Evolutionary conservation across 2,888 invertebrate species (phyloP), one percentile per base, ranked within the genome.

Genomic region (Pherbina coryleti): DNA sequence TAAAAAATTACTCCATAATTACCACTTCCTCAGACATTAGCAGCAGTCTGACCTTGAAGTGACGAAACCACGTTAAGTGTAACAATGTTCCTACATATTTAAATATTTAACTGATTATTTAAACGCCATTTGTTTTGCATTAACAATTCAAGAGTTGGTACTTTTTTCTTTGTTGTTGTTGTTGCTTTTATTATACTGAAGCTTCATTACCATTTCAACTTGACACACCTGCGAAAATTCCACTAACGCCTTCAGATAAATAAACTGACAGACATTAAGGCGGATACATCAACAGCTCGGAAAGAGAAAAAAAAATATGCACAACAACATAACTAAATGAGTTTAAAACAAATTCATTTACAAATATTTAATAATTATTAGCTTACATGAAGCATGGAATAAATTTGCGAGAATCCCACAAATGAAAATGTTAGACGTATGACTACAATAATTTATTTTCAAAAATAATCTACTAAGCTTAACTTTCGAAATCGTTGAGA

Each of bases 151-250:
- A 8, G 4, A 67, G 44, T 67, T 67, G 25, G 28, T 60, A 28
- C 17, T 60, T 28, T 60, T n/a, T 28, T 60, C 14, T 60, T 4
- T 19, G 17, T 25, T 22, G 14, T 60, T 60, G 14, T 69, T 28
- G 49, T 69, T 22, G 3, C 22, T 69, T 66, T 11, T 9, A 11
- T 34, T 22, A 14, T 67, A 64, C 34, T 60, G 14, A 11, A 44
- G 60, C 28, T 67, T 67, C 49, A 69, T 28, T 67, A 11, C 19
- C 34, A 19, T 69, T 51, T 67, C 67, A 67, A 49, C 37, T 69
- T 69, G 69, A 69, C 69, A 69, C 51, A 28, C 51, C 28, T 69
- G 51, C 19, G 19, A 51, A 69, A 44, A 37, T n/a, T 9, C 44
- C 44, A 67, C 22, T 64, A 67, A 67, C 67, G 67, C 67, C 44